Base-by-base conservation (phyloP, 2,888 invertebrate genomes). In the Proisotoma minuta region DNA sequence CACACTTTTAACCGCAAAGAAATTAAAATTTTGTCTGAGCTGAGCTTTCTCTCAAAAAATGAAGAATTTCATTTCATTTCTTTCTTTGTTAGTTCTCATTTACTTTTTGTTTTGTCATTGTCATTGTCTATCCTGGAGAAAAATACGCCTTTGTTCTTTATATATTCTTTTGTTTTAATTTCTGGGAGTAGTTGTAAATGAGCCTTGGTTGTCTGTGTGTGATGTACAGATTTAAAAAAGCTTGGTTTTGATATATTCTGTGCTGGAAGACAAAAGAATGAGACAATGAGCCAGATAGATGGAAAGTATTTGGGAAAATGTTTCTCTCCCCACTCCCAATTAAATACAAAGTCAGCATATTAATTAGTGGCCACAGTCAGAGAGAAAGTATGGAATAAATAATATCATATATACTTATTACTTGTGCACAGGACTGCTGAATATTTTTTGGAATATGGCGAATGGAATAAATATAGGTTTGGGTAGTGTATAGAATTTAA, bases 221-320 rank as follows among this genome's bases (percentile, higher is more conserved):
- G 53, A 54, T 54, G 53, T 54, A 54, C 28, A 22, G n/a, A 29
- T 52, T n/a, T 39, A 3, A 27, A 28, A 54, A 22, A 39, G 53
- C 29, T 39, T 54, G 53, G 39, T 39, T 34, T 29, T 54, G 53
- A 54, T 54, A 54, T 29, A 54, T 43, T 43, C 43, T 5, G 5
- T 43, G 8, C 34, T 34, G n/a, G n/a, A n/a, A n/a, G n/a, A n/a
- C n/a, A n/a, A n/a, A n/a, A n/a, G n/a, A n/a, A n/a, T n/a, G n/a
- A n/a, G n/a, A n/a, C n/a, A n/a, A n/a, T n/a, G n/a, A n/a, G n/a
- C n/a, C n/a, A n/a, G n/a, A n/a, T n/a, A n/a, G n/a, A n/a, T n/a
- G n/a, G n/a, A n/a, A n/a, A n/a, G n/a, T n/a, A n/a, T n/a, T n/a
- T n/a, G n/a, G n/a, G n/a, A n/a, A n/a, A n/a, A n/a, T n/a, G n/a